A percentile compares a stretch with the other conserved stretches of the same genome.
Conservation (phyloP, 2,113 vertebrate genomes). For the Phoxinus phoxinus region DNA sequence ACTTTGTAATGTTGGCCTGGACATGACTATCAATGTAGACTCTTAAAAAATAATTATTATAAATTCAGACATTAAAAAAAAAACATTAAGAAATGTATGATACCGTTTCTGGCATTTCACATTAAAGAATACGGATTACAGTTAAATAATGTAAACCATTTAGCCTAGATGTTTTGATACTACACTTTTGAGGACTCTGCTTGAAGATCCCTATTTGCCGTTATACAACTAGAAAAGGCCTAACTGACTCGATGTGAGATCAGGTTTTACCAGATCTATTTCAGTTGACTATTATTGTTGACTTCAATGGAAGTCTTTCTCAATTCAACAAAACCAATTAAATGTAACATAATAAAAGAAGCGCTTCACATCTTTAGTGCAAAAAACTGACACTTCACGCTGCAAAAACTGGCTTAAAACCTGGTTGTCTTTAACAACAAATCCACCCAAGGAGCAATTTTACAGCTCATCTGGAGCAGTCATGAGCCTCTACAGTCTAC, state of each 20-base stretch:
- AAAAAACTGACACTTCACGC: neutral
- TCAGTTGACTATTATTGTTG: constrained; percentile 25
- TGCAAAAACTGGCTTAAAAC: neutral
- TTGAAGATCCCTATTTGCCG: neutral
- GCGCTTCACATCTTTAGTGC: neutral
- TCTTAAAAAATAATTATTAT: neutral
- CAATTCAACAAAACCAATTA: neutral
- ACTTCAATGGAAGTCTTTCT: neutral
- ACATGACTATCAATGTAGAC: neutral
- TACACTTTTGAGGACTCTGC: neutral
- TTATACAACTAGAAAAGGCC: neutral
- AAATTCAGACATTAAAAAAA: neutral
- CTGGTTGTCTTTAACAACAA: neutral
- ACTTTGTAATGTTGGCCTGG: neutral
- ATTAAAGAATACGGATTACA: neutral
- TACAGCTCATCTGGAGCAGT: neutral
- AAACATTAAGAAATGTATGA: neutral
- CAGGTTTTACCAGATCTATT: constrained; percentile 28
- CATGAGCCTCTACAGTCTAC: neutral
- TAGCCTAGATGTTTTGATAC: neutral
- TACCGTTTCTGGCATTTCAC: neutral
- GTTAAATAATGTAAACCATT: neutral
- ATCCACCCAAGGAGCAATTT: constrained; percentile 6
- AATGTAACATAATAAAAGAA: constrained; percentile 8
- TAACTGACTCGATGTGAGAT: neutral